Conservation (phyloP, 2,113 vertebrate species). For the Myotis yumanensis region DNA sequence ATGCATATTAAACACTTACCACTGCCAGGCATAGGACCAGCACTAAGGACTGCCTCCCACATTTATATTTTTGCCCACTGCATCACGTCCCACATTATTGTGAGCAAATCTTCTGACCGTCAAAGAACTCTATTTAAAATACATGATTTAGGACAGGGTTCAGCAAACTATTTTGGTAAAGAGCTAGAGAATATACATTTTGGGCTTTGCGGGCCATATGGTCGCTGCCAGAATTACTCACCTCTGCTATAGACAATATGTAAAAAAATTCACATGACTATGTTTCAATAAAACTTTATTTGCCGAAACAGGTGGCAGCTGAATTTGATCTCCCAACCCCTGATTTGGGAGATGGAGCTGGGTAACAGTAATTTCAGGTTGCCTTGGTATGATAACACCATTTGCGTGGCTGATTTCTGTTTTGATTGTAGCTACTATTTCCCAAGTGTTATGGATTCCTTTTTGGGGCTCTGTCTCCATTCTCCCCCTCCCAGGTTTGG, state of each 20-base stretch:
- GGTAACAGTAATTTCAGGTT: not conserved
- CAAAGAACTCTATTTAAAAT: not conserved
- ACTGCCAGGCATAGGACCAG: not conserved
- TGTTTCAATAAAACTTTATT: constrained; percentile 52
- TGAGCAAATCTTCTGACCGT: not conserved
- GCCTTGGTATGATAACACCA: not conserved
- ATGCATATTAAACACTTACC: not conserved
- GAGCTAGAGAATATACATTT: not conserved
- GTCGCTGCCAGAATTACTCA: not conserved
- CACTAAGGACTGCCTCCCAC: not conserved
- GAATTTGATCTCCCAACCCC: not conserved
- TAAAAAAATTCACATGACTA: not conserved
- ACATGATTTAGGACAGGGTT: not conserved
- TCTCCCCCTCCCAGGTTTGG: not conserved
- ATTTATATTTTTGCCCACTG: not conserved
- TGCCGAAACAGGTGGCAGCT: not conserved
- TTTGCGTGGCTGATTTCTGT: not conserved
- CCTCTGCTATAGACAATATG: not conserved
- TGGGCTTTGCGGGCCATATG: not conserved
- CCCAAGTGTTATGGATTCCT: not conserved
- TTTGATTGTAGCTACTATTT: not conserved
- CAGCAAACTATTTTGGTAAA: not conserved
- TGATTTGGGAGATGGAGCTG: not conserved
- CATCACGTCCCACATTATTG: not conserved
- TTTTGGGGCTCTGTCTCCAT: not conserved